These are phyloP conservation scores for Bimastos eiseni DNA, from an alignment of 2,888 invertebrate species.

Conservation along the genomic window DNA sequence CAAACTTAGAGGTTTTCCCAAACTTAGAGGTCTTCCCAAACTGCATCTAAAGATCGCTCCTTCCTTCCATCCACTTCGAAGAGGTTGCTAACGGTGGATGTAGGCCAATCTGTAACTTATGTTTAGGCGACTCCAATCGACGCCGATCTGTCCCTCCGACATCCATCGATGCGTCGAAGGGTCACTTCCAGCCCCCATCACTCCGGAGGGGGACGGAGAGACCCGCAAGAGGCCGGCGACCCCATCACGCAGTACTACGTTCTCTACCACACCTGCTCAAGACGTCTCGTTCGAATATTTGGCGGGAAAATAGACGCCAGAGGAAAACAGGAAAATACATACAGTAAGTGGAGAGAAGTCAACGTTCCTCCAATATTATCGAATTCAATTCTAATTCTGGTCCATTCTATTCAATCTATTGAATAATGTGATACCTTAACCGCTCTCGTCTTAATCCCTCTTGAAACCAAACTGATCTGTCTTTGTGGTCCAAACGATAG, in stretches of 20 bases:
- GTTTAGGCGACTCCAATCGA: neutral
- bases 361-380: neutral
- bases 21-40: too few relatives aligned
- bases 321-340: neutral
- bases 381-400: too few relatives aligned
- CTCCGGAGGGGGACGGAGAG: neutral
- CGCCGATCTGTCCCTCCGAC: neutral
- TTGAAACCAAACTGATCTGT: too few relatives aligned
- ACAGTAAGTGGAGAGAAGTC: neutral
- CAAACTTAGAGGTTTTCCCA: too few relatives aligned
- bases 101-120: too few relatives aligned
- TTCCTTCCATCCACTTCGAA: neutral
- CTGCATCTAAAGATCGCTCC: neutral
- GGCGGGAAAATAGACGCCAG: neutral
- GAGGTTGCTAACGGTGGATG: neutral
- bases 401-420: too few relatives aligned
- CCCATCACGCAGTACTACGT: neutral
- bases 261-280: slow-evolving; percentile 8
- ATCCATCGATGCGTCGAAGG: neutral
- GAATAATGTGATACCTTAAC: too few relatives aligned
- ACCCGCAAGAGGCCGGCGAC: neutral
- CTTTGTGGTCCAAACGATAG: too few relatives aligned
- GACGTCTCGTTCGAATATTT: neutral
- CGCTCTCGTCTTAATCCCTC: too few relatives aligned
- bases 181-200: neutral